These are phyloP conservation scores for Phytoseiulus persimilis DNA, from an alignment of 2,888 invertebrate species.

Conservation along the genomic window DNA sequence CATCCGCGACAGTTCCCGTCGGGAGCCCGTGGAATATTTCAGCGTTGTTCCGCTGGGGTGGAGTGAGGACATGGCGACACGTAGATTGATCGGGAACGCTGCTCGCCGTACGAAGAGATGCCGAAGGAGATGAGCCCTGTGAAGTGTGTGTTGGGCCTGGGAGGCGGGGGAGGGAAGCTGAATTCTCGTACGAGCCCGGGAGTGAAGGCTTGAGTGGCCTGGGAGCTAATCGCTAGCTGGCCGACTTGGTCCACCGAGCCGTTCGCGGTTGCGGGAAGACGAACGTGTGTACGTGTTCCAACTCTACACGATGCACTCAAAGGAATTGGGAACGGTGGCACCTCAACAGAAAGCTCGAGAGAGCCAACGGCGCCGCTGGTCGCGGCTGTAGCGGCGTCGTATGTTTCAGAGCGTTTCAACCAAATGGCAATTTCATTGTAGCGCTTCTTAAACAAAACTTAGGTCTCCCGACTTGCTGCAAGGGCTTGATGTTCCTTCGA, in stretches of 20 bases:
- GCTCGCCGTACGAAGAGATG: no score
- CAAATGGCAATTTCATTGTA: not conserved
- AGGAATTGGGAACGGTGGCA: constrained; percentile 7
- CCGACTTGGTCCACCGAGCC: not conserved
- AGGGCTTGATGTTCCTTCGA: not conserved
- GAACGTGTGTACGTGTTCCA: constrained; percentile 15
- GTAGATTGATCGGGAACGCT: no score
- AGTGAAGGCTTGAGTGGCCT: not conserved
- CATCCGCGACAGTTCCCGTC: no score
- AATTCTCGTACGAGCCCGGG: not conserved
- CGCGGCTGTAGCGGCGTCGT: not conserved
- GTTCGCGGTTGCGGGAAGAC: not conserved
- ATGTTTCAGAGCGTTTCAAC: not conserved
- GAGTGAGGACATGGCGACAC: no score
- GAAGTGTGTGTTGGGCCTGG: no score
- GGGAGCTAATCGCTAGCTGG: not conserved
- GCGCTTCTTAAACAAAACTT: not conserved
- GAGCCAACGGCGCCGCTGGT: not conserved
- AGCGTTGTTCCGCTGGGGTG: no score
- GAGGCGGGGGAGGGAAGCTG: no score
- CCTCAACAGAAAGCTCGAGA: not conserved
- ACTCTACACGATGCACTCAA: constrained; percentile 36
- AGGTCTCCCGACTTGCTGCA: not conserved
- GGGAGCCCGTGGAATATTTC: no score
- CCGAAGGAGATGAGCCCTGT: no score